Evolutionary conservation across 2,888 invertebrate genomes (phyloP), one percentile per base, ranked within the genome.

Genomic region (Clistopyga incitator): DNA sequence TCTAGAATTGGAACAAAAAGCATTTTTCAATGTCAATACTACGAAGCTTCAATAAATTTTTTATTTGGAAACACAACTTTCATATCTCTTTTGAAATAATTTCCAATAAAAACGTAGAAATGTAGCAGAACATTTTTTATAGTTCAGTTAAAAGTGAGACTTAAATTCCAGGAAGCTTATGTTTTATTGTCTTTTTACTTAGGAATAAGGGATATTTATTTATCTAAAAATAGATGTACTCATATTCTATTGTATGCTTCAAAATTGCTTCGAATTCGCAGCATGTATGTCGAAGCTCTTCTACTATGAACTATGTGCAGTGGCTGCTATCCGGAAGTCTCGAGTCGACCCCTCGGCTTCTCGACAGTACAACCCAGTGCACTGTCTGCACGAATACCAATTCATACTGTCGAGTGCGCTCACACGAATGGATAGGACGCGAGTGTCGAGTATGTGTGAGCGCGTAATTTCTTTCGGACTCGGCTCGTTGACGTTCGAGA

Each of bases 401-500:
- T 25, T 15, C 47, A 38, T 59, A 42, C 29, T 34, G 34, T 29
- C 13, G 52, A 10, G 29, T 25, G 50, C 29, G 18, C 29, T 59
- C 20, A 15, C 74, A 47, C 34, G 10, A 18, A 64, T 71, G 8
- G 6, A 56, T 20, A 50, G n/a, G 18, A n/a, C 50, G 50, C 18
- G n/a, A 25, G 23, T 18, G 67, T 56, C 42, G 56, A 74, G 59
- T 18, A 64, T 56, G 29, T 18, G 70, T 56, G 29, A 23, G 61
- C 83, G 83, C 79, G 78, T 84, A 68, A 78, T 81, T 81, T 78
- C 42, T 77, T 76, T 81, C 68, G 45, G 79, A 79, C 45, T 67
- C 79, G 83, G 20, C 74, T 74, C 84, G 84, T 84, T 78, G 77
- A 68, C 78, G 78, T 78, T 68, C 74, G 74, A 50, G 78, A 81